Conservation (phyloP, 2,888 invertebrate genomes). For the Epinotia brunnichana region DNA sequence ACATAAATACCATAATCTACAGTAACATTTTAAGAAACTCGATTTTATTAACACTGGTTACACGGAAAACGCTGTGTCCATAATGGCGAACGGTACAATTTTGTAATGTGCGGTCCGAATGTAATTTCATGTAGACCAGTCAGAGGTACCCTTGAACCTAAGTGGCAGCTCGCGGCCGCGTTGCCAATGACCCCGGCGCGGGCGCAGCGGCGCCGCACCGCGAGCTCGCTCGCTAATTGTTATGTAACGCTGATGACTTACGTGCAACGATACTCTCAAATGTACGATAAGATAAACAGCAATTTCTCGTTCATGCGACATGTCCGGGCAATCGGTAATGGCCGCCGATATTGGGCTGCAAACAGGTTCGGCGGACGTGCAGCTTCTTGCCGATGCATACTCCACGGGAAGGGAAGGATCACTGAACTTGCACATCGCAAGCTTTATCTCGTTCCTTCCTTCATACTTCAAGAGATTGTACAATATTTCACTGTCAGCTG, state of each 20-base stretch:
- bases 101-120: slow-evolving; percentile 47
- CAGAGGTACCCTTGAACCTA: slow-evolving; percentile 82
- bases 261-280: slow-evolving; percentile 63
- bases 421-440: slow-evolving; percentile 79
- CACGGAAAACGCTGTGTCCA: slow-evolving; percentile 18
- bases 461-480: slow-evolving; percentile 79
- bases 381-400: slow-evolving; percentile 72
- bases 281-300: slow-evolving; percentile 62
- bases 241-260: slow-evolving; percentile 77
- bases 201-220: slow-evolving; percentile 71
- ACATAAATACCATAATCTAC: slow-evolving; percentile 4
- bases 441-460: slow-evolving; percentile 74
- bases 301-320: slow-evolving; percentile 57
- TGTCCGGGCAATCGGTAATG: slow-evolving; percentile 61
- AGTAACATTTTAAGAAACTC: background rate
- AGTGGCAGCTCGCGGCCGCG: slow-evolving; percentile 83
- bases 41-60: slow-evolving; percentile 2
- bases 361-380: slow-evolving; percentile 79
- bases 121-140: slow-evolving; percentile 70
- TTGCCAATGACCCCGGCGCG: slow-evolving; percentile 85
- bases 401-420: slow-evolving; percentile 78
- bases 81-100: slow-evolving; percentile 41
- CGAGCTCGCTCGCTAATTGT: slow-evolving; percentile 71
- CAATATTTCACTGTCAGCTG: slow-evolving; percentile 69
- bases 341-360: slow-evolving; percentile 71